These are phyloP conservation scores for Lordiphosa fenestrarum DNA, from an alignment of 2,888 invertebrate species.

Conservation along the genomic window DNA sequence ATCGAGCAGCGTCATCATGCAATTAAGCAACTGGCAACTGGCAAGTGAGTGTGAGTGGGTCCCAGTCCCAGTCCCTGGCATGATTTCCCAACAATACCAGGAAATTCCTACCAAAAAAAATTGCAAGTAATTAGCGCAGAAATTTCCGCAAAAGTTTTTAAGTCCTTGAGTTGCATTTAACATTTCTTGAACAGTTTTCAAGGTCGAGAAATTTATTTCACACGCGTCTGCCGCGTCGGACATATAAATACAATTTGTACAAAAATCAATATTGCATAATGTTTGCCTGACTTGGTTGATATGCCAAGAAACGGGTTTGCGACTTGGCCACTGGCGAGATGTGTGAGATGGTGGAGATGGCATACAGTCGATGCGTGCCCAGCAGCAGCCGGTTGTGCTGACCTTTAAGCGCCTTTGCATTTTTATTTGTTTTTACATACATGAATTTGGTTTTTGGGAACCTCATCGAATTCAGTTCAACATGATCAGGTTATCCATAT, in stretches of 20 bases:
- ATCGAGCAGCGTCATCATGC: conserved; percentile 48
- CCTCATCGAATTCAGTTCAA: conserved; percentile 35
- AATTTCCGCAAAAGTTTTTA: conserved; percentile 13
- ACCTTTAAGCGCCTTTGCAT: conserved; percentile 65
- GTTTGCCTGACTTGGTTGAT: conserved; percentile 23
- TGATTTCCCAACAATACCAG: conserved; percentile 49
- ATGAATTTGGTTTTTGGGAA: conserved; percentile 13
- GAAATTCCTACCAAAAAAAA: conserved; percentile 37
- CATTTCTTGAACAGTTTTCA: conserved; percentile 42
- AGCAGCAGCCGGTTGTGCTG: conserved; percentile 57
- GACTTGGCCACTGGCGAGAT: conserved; percentile 29
- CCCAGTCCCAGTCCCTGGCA: background rate
- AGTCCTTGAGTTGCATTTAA: conserved; percentile 2
- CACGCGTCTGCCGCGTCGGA: conserved; percentile 35
- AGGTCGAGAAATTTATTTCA: conserved; percentile 63
- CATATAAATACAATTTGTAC: conserved; percentile 35
- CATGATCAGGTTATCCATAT: conserved; percentile 14
- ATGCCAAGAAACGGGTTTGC: conserved; percentile 53
- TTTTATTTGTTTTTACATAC: conserved; percentile 9
- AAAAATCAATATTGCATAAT: conserved; percentile 66
- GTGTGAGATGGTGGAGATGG: conserved; percentile 7
- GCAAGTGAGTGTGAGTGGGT: background rate
- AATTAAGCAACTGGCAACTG: conserved; percentile 46
- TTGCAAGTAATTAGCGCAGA: conserved; percentile 29
- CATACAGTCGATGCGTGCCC: conserved; percentile 49